A percentile compares a stretch with the other conserved stretches of the same genome.
Conservation (phyloP, 1,140 invertebrate genomes). For the Drosophila ohnishii region DNA sequence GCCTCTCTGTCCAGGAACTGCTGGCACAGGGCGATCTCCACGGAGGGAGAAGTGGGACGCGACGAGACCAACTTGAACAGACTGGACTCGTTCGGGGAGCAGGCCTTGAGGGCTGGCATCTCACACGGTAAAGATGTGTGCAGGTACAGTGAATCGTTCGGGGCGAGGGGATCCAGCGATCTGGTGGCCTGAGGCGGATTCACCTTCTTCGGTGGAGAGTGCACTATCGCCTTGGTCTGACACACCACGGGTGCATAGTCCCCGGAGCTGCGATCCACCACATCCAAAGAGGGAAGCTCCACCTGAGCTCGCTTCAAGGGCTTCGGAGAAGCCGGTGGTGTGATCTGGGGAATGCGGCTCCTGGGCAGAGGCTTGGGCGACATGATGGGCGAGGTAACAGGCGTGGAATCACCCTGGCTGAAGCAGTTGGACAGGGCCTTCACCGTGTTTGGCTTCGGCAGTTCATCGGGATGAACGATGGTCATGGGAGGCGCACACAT, state of each 20-base stretch:
- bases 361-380: conserved; percentile 66
- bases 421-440: conserved; percentile 77
- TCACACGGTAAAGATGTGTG: conserved; percentile 55
- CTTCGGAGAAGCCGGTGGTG: conserved; percentile 70
- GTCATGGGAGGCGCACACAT: conserved; percentile 75
- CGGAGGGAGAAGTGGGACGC: conserved; percentile 61
- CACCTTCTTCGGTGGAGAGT: conserved; percentile 54
- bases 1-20: conserved; percentile 55
- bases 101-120: conserved; percentile 58
- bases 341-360: conserved; percentile 76
- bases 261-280: conserved; percentile 56
- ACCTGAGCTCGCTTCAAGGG: conserved; percentile 23
- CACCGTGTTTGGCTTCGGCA: conserved; percentile 78
- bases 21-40: conserved; percentile 52
- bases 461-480: conserved; percentile 72
- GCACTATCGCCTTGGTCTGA: conserved; percentile 64
- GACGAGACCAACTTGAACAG: conserved; percentile 71
- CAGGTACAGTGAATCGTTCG: conserved; percentile 60
- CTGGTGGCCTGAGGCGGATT: background rate
- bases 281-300: conserved; percentile 30
- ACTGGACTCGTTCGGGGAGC: conserved; percentile 71
- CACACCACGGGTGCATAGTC: conserved; percentile 66
- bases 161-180: conserved; percentile 49
- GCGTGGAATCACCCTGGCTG: conserved; percentile 18
- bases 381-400: conserved; percentile 16